phyloP scores from a whole-genome alignment of 1,140 invertebrate genomes.

The Hetaerina americana region DNA sequence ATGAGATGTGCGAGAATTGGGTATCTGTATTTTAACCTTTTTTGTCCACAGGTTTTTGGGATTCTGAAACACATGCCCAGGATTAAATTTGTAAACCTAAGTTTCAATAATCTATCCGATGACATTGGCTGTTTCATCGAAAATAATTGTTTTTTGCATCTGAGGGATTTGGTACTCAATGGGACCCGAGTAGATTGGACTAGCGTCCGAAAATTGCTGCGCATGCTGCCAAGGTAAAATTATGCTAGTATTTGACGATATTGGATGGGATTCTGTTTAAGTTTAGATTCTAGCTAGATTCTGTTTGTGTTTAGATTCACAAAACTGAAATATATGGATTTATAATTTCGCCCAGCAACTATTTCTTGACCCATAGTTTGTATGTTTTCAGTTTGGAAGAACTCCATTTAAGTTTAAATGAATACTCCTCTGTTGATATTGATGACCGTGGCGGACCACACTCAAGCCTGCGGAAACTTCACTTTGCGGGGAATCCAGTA shows the following conservation, averaged over 20 bases:
- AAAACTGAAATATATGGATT: too few relatives aligned
- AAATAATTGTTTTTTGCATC: conserved; percentile 23
- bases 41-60: conserved; percentile 51
- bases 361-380: conserved; percentile 1
- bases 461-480: conserved; percentile 53
- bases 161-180: conserved; percentile 71
- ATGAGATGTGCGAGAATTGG: not conserved
- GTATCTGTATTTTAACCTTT: conserved; percentile 4
- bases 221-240: conserved; percentile 46
- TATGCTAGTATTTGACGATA: conserved; percentile 15
- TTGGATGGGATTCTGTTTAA: not conserved
- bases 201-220: conserved; percentile 60
- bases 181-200: conserved; percentile 73
- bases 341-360: too few relatives aligned
- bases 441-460: conserved; percentile 34
- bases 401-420: conserved; percentile 77
- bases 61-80: conserved; percentile 75
- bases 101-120: conserved; percentile 67
- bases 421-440: conserved; percentile 61
- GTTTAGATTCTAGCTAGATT: too few relatives aligned
- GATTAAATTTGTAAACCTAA: conserved; percentile 79
- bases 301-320: too few relatives aligned
- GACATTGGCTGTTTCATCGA: conserved; percentile 17
- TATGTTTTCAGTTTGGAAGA: conserved; percentile 53
- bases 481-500: conserved; percentile 61